Evolutionary conservation across 2,113 vertebrate genomes (phyloP), one percentile per base, ranked within the genome.

Genomic region (Carollia perspicillata): DNA sequence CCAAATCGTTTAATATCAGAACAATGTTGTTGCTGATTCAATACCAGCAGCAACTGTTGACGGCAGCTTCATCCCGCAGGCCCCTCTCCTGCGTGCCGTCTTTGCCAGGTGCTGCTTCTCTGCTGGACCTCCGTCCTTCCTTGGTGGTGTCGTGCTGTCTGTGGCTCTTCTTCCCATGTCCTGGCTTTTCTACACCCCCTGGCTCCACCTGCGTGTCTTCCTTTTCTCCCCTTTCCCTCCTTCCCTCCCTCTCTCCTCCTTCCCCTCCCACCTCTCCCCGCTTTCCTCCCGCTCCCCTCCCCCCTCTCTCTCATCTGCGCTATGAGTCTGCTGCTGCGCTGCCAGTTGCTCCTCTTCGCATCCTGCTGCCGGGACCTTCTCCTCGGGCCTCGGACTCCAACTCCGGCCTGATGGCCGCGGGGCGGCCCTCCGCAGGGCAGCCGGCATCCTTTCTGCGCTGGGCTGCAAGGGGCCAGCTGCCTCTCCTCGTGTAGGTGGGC

Each of bases 301-400:
- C n/a, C n/a, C n/a, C n/a, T n/a, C n/a, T n/a, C n/a, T n/a, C n/a
- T n/a, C n/a, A 42, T 42, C 49, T 0, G 2, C 0, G 0, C 0
- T 5, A 3, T 20, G 65, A 30, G 51, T 79, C 63, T 49, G 83
- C n/a, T 6, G 13, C 55, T 6, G 8, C 12, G 11, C 11, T 6
- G 3, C 60, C 14, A 10, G 74, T 1, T 49, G 58, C 13, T 37
- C 0, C 6, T 13, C 0, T 4, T 3, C 0, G 0, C 8, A 13
- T 7, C 23, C 16, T 63, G 26, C 18, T 77, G 55, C 49, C 44
- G 30, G 51, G 5, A 18, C 11, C 72, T 28, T 37, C 44, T 72
- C 4, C 6, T 40, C n/a, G 0, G 47, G 49, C 42, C 8, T 81
- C 6, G 0, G 17, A 40, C 13, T 17, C 13, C 20, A n/a, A 1